Evolutionary conservation across 2,113 vertebrate genomes (phyloP).

Genomic region (Daboia siamensis): DNA sequence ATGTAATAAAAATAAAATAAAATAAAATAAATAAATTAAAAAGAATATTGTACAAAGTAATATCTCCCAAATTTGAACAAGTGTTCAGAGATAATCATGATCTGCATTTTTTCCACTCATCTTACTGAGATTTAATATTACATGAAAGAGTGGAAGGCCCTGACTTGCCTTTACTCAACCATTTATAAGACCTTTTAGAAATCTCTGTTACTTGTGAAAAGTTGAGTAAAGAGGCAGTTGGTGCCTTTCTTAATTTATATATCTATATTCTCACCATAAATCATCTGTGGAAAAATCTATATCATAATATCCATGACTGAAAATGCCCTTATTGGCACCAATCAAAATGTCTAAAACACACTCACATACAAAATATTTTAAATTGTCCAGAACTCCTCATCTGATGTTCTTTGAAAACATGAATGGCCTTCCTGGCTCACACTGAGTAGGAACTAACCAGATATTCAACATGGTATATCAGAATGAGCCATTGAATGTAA

Average conservation of each 20-base stretch:
- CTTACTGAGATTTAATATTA: not conserved
- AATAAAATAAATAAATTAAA: too few species aligned
- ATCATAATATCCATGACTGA: not conserved
- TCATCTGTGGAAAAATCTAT: not conserved
- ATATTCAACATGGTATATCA: not conserved
- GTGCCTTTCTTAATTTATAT: not conserved
- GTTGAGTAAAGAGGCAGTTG: not conserved
- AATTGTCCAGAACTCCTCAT: not conserved
- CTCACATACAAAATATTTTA: not conserved
- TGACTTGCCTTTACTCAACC: not conserved
- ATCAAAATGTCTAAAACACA: too few species aligned
- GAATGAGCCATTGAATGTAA: not conserved
- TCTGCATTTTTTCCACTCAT: not conserved
- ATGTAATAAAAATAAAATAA: too few species aligned
- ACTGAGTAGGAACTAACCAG: not conserved
- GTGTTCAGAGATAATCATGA: not conserved
- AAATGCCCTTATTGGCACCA: not conserved
- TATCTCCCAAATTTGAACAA: not conserved
- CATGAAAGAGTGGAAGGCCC: not conserved
- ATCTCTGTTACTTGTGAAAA: not conserved
- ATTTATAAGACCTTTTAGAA: not conserved
- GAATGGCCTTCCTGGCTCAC: not conserved
- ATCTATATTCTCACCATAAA: not conserved
- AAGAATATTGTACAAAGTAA: not conserved
- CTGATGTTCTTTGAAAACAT: not conserved